Evolutionary conservation across 2,888 invertebrate species (phyloP), one percentile per base, ranked within the genome.

Genomic region (Caenorhabditis sp.): DNA sequence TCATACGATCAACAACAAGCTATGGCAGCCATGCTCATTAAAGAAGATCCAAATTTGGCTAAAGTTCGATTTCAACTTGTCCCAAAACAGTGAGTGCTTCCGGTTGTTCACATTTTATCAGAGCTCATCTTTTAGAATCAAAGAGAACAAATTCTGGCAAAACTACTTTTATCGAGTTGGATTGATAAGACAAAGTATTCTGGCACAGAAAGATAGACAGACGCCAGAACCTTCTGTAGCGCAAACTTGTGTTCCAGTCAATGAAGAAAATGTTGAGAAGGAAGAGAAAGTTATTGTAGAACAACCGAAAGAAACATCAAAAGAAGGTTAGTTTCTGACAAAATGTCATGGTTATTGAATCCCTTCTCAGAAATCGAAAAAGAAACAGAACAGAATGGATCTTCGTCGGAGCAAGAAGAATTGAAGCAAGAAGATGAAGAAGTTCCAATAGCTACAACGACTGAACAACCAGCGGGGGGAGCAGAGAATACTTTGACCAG

Each of bases 91-190:
- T 97, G 90, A 92, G 94, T 92, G 83, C 60, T 21, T 23, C 26
- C 38, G 4, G 8, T 43, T 25, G 17, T n/a, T 1, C 12, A 17
- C 1, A 4, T 1, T 7, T 36, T 58, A 23, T 10, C 8, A 43
- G 23, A 56, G 25, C 36, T 53, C 56, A 25, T 21, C 52, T 66
- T 87, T 70, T 80, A 90, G 90, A 80, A 83, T 90, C 4, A 89
- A 93, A 87, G 99, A 99, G 91, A 96, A 97, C 90, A 93, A 93
- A 89, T 99, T 99, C 91, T 99, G 99, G 99, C 92, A 95, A 89
- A 99, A 99, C 91, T 99, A 99, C 90, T 99, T 99, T 91, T 99
- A 99, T 91, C 94, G 99, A 89, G 94, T 99, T 84, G 95, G 95
- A 85, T 92, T 99, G 86, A 94, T 99, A 89, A 95, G 96, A 89